A percentile compares a stretch with the other conserved stretches of the same genome.
These are phyloP conservation scores for Ectropis grisescens DNA, from an alignment of 1,140 invertebrate genomes.

Conservation along the genomic window DNA sequence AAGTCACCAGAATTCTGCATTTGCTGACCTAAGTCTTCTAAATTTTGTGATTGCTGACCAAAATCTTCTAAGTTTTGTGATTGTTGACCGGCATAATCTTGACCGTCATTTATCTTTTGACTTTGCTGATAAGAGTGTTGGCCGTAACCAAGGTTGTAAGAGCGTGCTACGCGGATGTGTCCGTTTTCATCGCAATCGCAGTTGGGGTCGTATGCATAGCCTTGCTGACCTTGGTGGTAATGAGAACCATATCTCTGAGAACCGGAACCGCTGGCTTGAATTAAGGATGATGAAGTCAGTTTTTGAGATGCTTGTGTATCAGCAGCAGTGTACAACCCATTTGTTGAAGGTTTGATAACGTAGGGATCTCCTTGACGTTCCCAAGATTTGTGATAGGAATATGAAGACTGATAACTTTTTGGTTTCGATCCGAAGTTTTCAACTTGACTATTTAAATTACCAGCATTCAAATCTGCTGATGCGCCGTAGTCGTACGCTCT, in stretches of 20 bases:
- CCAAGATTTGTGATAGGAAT: conserved; percentile 66
- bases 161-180: conserved; percentile 33
- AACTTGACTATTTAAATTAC: conserved; percentile 20
- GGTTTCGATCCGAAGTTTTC: conserved; percentile 33
- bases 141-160: too few relatives aligned
- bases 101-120: conserved; percentile 13
- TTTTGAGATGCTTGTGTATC: conserved; percentile 27
- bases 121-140: conserved; percentile 1
- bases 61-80: conserved; percentile 5
- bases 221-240: conserved; percentile 19
- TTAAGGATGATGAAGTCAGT: conserved; percentile 25
- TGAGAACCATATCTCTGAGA: conserved; percentile 32
- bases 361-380: conserved; percentile 65
- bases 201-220: too few relatives aligned
- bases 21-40: conserved; percentile 25
- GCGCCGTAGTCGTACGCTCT: neutral
- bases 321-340: conserved; percentile 4
- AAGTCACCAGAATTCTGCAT: conserved; percentile 10
- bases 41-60: neutral
- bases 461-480: conserved; percentile 12
- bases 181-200: conserved; percentile 34
- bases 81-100: conserved; percentile 16
- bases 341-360: conserved; percentile 41
- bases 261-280: conserved; percentile 16
- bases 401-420: conserved; percentile 65